Base-by-base conservation (phyloP, 2,888 invertebrate species). In the Cataglyphis rosenhaueri region DNA sequence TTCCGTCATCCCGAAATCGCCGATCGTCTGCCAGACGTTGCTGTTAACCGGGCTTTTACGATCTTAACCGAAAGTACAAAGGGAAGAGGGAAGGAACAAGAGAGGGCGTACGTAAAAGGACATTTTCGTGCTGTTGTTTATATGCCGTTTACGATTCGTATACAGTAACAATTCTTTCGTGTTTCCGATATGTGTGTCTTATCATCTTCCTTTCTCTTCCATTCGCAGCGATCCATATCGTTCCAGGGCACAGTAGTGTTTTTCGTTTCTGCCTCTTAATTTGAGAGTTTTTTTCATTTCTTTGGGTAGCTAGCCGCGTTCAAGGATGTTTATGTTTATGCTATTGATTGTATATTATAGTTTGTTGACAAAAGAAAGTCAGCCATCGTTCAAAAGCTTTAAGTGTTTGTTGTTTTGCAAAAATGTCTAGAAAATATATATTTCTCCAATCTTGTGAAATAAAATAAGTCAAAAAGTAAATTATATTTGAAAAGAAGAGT, bases 51-150 rank as follows among this genome's bases (percentile, higher is more conserved):
- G 70, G 87, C 83, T 88, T 89, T 89, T 90, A 89, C 89, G 90
- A 84, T 85, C 82, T 78, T 84, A 84, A 82, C 76, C 74, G 83
- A 81, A 44, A 44, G 65, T 52, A 55, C 68, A 71, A 57, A 65
- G 66, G 44, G 48, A 71, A 70, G 61, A 68, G 55, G 44, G 70
- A 74, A 55, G 57, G 32, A 64, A 70, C n/a, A 41, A 61, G 65
- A 29, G 65, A 21, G 21, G 65, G 68, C 83, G 85, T 81, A 85
- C 82, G 83, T 89, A 90, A 85, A 85, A 87, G 79, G 89, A 90
- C 89, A 90, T 90, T 90, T 90, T 89, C 90, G 85, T 84, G 81
- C 85, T 81, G 90, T 90, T 90, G 90, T 90, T 90, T 90, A 90
- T 90, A 90, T 90, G 87, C 87, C 78, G 85, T 88, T 87, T 86